Percentiles rank a stretch among this genome's conserved stretches.
Conservation (phyloP, 30 jellyfish, hydroid and myxozoan genomes). For the Catostylus mosaicus region DNA sequence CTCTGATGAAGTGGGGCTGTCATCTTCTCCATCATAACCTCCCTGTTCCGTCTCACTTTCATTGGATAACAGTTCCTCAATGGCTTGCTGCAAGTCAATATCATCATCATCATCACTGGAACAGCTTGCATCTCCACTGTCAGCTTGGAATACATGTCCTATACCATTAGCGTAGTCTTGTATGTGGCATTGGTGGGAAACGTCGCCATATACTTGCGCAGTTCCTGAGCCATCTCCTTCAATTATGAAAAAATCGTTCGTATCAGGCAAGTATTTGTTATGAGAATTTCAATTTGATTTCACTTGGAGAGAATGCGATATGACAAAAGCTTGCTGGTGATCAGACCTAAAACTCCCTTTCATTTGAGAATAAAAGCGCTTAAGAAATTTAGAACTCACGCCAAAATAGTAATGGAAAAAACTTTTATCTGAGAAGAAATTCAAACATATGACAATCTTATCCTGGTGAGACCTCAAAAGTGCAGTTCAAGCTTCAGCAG, state of each 20-base stretch:
- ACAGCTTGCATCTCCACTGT: neutral
- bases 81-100: neutral
- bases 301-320: no score
- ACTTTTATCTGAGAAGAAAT: no score
- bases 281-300: no score
- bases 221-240: neutral
- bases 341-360: no score
- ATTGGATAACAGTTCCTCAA: neutral
- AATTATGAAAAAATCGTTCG: neutral
- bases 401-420: no score
- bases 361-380: no score
- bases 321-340: no score
- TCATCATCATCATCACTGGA: neutral
- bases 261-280: no score
- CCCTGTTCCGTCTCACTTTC: neutral
- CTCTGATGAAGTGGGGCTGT: neutral
- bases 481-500: no score
- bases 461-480: no score
- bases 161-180: neutral
- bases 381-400: no score
- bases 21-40: neutral
- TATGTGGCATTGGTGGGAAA: neutral
- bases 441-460: no score
- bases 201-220: neutral
- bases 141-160: neutral